Evolutionary conservation across 2,113 vertebrate species (phyloP).

Genomic region (Blennius ocellaris): DNA sequence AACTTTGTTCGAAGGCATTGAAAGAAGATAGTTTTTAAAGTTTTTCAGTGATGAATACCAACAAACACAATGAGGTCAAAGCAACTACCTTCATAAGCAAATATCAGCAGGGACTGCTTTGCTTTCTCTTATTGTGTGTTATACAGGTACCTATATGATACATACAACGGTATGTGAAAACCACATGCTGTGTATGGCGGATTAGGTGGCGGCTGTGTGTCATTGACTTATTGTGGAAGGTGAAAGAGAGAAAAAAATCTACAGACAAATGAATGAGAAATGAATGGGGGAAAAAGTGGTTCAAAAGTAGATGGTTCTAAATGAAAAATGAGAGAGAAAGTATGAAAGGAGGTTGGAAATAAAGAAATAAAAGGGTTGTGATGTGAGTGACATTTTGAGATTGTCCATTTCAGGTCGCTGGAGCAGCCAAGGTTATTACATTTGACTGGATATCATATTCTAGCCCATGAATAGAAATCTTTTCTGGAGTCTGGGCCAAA

Average conservation of each 20-base stretch:
- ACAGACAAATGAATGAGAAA: neutral
- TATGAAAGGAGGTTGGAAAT: conserved; percentile 9
- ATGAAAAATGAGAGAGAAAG: neutral
- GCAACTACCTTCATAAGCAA: neutral
- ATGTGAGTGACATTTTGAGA: conserved; percentile 44
- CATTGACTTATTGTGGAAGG: conserved; percentile 16
- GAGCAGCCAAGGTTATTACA: conserved; percentile 61
- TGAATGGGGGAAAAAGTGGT: neutral
- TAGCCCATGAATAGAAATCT: conserved; percentile 52
- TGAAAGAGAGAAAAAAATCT: neutral
- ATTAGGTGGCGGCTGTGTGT: neutral
- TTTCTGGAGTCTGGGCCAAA: conserved; percentile 36
- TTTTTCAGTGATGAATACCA: conserved; percentile 11
- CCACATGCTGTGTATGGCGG: neutral
- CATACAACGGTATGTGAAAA: neutral
- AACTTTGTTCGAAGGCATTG: conserved; percentile 14
- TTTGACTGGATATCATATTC: conserved; percentile 55
- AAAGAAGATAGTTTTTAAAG: neutral
- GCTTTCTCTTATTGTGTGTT: neutral
- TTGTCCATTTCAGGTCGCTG: conserved; percentile 44
- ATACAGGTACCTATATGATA: neutral
- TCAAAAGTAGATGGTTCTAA: conserved; percentile 1
- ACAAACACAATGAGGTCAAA: conserved; percentile 11
- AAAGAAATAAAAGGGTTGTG: neutral
- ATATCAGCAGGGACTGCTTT: neutral